Base-by-base conservation (phyloP, 2,888 invertebrate genomes). In the Oligia strigilis region DNA sequence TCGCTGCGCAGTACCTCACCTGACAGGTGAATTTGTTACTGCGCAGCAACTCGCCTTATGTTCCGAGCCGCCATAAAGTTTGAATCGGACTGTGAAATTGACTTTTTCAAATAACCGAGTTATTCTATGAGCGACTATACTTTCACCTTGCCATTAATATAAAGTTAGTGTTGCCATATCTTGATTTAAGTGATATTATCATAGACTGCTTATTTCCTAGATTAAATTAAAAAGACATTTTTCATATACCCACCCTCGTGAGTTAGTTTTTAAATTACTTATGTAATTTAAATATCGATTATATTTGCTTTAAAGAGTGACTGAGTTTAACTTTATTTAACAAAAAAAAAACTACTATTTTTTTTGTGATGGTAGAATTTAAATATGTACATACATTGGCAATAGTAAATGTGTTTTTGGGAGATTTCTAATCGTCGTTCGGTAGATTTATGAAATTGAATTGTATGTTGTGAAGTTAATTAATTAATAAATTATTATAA, bases 121-220 rank as follows among this genome's bases (percentile, higher is more conserved):
- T 52, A 62, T 60, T 40, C 14, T 19, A 64, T 52, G 60, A 75
- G 64, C 81, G 79, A 85, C 86, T 87, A 77, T 77, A 80, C 79
- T 77, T 78, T 88, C 81, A 82, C 87, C 90, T 87, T 85, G 85
- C 85, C 85, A 87, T 85, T 84, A 60, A 46, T 71, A 80, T 83
- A 83, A 85, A 70, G 60, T 80, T 77, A 89, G 86, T 90, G 84
- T 91, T 90, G 92, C 93, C 93, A 93, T 93, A 93, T 92, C 91
- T 87, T 88, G 72, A 87, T 90, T 89, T 93, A 93, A 94, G 94
- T 94, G 93, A 94, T 94, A 94, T 90, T 91, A 89, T 81, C 82
- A 94, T 94, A 94, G 95, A 95, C 95, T 95, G 95, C 93, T 93
- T 94, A 87, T 90, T 90, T 92, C 89, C 83, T 91, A 91, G 86